Conservation (phyloP, 2,113 vertebrate species). For the Dicentrarchus labrax region DNA sequence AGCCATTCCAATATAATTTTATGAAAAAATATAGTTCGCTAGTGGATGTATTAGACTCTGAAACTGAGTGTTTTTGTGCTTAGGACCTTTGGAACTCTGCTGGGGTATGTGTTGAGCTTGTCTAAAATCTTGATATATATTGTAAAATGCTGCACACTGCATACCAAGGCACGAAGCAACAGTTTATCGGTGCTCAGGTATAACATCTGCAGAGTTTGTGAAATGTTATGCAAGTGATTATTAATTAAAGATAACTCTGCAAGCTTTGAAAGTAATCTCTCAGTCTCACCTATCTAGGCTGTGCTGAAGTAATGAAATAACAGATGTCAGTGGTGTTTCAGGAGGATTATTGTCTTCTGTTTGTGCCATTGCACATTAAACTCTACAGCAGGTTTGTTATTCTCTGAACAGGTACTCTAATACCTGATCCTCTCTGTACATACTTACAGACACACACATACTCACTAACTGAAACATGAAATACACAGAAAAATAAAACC, state of each 20-base stretch:
- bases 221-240: slow-evolving; percentile 2
- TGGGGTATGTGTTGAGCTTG: slow-evolving; percentile 5
- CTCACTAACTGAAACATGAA: background rate
- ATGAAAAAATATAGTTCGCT: background rate
- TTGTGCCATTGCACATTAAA: slow-evolving; percentile 31
- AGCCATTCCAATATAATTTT: slow-evolving; percentile 3
- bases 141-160: background rate
- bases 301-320: slow-evolving; percentile 23
- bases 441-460: background rate
- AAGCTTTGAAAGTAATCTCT: slow-evolving; percentile 12
- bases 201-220: slow-evolving; percentile 1
- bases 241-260: slow-evolving; percentile 16
- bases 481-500: slow-evolving; percentile 17
- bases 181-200: background rate
- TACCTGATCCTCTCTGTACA: slow-evolving; percentile 27
- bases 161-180: background rate
- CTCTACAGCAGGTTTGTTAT: slow-evolving; percentile 8
- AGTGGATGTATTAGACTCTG: slow-evolving; percentile 4
- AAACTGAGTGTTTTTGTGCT: slow-evolving; percentile 20
- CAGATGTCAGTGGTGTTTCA: slow-evolving; percentile 15
- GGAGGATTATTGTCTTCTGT: slow-evolving; percentile 29
- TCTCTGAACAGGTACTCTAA: slow-evolving; percentile 18
- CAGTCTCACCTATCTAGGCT: background rate
- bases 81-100: slow-evolving; percentile 1
- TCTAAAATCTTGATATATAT: background rate